Evolutionary conservation across 2,113 vertebrate genomes (phyloP).

Genomic region (Callionymus lyra): DNA sequence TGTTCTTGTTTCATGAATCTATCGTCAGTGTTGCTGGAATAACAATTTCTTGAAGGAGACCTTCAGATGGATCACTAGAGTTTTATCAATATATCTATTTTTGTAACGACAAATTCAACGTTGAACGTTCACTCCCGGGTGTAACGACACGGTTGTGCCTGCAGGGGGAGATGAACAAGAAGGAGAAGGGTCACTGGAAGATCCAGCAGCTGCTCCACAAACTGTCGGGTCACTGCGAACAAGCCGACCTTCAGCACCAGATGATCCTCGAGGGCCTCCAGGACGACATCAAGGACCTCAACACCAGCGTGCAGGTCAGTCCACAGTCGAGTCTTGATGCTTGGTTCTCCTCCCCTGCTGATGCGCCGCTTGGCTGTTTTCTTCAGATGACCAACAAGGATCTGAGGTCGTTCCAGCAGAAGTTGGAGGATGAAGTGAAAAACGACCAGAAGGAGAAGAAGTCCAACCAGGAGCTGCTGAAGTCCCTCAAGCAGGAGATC

Average conservation of each 20-base stretch:
- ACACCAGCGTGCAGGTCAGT: conserved; percentile 68
- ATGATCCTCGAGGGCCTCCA: conserved; percentile 49
- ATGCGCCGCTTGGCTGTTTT: not conserved
- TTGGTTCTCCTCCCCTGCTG: not conserved
- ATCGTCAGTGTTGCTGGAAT: too few relatives aligned
- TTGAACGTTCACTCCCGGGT: too few relatives aligned
- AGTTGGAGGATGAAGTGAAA: conserved; percentile 73
- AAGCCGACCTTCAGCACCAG: conserved; percentile 32
- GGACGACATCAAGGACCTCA: conserved; percentile 51
- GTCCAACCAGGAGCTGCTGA: conserved; percentile 75
- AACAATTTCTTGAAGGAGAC: too few relatives aligned
- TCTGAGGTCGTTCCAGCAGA: conserved; percentile 73
- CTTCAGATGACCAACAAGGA: conserved; percentile 77
- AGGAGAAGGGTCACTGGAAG: conserved; percentile 61
- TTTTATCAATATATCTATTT: too few relatives aligned
- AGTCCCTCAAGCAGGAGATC: conserved; percentile 62
- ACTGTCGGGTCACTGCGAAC: conserved; percentile 37
- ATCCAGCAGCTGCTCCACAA: conserved; percentile 62
- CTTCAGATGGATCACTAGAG: too few relatives aligned
- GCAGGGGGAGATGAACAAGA: conserved; percentile 75
- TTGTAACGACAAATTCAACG: too few relatives aligned
- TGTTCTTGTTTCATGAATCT: too few relatives aligned
- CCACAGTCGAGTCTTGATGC: not conserved
- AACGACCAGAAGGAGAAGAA: conserved; percentile 86
- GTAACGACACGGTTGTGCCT: not conserved